phyloP scores from a whole-genome alignment of 2,113 vertebrate species.

The Spermophilus dauricus region DNA sequence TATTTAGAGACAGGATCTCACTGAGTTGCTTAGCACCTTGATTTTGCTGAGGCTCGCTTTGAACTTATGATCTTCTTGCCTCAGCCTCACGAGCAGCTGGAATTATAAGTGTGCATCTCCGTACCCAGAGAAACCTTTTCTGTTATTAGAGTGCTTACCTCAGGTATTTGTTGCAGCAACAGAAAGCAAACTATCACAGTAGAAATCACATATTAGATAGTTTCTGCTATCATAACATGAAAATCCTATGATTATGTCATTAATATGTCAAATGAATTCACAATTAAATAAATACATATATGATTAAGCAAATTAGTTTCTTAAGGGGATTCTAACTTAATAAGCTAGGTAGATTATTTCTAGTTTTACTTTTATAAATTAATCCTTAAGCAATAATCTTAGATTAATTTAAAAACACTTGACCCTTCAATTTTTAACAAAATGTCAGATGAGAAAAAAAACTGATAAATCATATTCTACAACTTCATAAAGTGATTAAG shows the following conservation, averaged over 20 bases:
- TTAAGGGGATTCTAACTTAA: neutral
- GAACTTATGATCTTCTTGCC: too few species aligned
- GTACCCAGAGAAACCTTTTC: neutral
- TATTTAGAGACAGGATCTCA: too few species aligned
- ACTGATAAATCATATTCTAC: too few species aligned
- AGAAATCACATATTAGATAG: neutral
- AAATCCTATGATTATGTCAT: neutral
- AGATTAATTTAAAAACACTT: constrained; percentile 41
- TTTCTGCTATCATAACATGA: neutral
- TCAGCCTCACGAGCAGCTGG: too few species aligned
- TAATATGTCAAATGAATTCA: neutral
- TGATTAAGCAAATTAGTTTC: neutral
- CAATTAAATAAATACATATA: neutral
- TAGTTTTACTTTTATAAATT: constrained; percentile 48
- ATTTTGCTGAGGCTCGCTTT: too few species aligned
- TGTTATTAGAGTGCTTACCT: neutral
- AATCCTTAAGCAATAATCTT: constrained; percentile 13
- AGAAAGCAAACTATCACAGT: neutral
- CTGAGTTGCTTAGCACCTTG: too few species aligned
- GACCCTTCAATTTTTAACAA: neutral
- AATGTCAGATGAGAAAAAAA: too few species aligned
- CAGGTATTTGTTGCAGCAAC: neutral
- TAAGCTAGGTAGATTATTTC: neutral
- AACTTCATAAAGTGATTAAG: too few species aligned
- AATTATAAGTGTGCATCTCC: too few species aligned